Base-by-base conservation (phyloP, 2,888 invertebrate species). In the Brachyptera putata region DNA sequence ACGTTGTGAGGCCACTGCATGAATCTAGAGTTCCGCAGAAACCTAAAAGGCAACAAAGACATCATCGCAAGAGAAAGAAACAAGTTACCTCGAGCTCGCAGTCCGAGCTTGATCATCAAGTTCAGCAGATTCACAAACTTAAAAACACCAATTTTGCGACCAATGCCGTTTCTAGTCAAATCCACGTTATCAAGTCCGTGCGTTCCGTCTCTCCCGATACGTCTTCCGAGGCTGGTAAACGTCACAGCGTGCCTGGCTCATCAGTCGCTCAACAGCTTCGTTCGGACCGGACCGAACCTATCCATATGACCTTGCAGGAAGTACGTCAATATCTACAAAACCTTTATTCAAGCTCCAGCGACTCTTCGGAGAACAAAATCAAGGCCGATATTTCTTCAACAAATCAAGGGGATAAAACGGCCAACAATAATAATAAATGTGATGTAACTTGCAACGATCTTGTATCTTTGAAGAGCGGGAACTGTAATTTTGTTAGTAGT, bases 261-360 rank as follows among this genome's bases (percentile, higher is more conserved):
- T 85, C 86, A 4, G 73, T 76, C 1, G 61, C 66, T 7, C 65
- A 68, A 43, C 60, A 70, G 66, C 48, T 60, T 9, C 67, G 70
- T 26, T 66, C 70, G 1, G 77, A 59, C 26, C 58, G 61, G 34
- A 62, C 77, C 46, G 91, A 91, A 71, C 87, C 87, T 1, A 82
- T 91, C 64, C 91, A 91, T 72, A 86, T 91, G 84, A 91, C 91
- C 9, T 75, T 92, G 60, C 86, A 89, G 67, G 91, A 91, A 76
- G 90, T 91, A 70, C 82, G 90, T 65, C 87, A 88, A 69, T 91
- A 90, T 73, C 79, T 91, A 69, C 89, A 91, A 66, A 89, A 87
- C 5, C 77, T 91, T 43, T 91, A 91, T 72, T 89, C 89, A 34
- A 86, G 85, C 73, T 85, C 85, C 49, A 85, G 85, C 69, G 86